Evolutionary conservation across 2,113 vertebrate genomes (phyloP).

Genomic region (Eurypyga helias): DNA sequence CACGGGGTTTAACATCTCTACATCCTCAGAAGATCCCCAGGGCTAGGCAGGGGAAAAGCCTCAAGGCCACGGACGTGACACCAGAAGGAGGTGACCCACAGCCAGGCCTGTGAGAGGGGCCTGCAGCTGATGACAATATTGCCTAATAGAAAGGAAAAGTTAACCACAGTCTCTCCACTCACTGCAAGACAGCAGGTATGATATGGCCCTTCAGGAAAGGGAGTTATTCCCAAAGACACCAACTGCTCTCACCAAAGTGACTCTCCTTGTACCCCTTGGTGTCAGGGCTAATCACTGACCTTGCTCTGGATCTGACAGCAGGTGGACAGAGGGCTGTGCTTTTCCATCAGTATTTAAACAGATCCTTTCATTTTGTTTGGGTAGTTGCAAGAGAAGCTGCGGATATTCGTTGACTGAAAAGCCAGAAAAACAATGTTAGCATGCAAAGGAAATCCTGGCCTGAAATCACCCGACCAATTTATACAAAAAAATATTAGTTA

Average conservation of each 20-base stretch:
- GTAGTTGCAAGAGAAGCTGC: conserved; percentile 19
- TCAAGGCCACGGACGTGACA: background rate
- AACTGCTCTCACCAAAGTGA: background rate
- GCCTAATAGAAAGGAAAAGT: background rate
- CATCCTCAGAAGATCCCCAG: background rate
- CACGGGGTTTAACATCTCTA: background rate
- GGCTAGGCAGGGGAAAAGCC: background rate
- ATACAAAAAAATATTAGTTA: background rate
- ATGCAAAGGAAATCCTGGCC: background rate
- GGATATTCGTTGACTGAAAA: background rate
- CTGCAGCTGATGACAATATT: background rate
- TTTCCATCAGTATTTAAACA: conserved; percentile 38
- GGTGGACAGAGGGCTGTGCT: background rate
- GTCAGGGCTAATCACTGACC: conserved; percentile 23
- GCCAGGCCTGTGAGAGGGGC: background rate
- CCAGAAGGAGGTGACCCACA: background rate
- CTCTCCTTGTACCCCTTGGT: background rate
- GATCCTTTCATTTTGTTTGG: background rate
- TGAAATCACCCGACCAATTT: background rate
- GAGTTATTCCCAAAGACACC: background rate
- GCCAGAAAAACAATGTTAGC: background rate
- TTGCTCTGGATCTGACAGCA: conserved; percentile 70
- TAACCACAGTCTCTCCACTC: background rate
- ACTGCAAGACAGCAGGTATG: background rate
- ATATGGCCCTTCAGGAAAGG: fast-evolving